Evolutionary conservation across 1,140 invertebrate species (phyloP), one percentile per base, ranked within the genome.

Genomic region (Dolichoris vasculosae): DNA sequence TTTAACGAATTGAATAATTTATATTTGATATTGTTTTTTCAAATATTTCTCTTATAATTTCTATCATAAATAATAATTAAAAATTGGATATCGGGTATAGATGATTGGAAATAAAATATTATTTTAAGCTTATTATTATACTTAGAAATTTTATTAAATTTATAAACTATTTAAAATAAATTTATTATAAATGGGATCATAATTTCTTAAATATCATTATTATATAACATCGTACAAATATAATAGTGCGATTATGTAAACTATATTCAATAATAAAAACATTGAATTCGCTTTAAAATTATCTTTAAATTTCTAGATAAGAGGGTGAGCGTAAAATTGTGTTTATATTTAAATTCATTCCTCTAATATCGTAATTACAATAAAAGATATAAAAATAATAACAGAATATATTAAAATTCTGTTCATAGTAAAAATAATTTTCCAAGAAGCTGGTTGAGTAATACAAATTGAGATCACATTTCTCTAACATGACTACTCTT

Each of bases 401-500:
- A 13, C 2, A 76, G 15, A 51, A 51, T 76, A 20, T n/a, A 76
- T 17, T 9, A 32, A 51, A 30, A 46, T 6, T 32, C 48, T 26
- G 20, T 23, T 40, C 38, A 35, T 51, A 51, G 11, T n/a, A 26
- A 83, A 84, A 84, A 75, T 63, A 55, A 75, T 2, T 23, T 81
- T 82, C 84, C 67, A 43, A 67, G 84, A 85, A 85, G n/a, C 15
- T 67, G 75, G 48, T 76, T 75, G 84, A 76, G 67, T 69, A 81
- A 81, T 64, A 48, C 67, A 51, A 85, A 82, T 82, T 55, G 63
- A 73, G 85, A 55, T 78, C 85, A 82, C 80, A 55, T 82, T 64
- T 82, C 85, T 86, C 79, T 32, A 46, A 82, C 59, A 78, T 76
- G 3, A 38, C 80, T 67, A n/a, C 71, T 82, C 78, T 76, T 79